Evolutionary conservation across 2,113 vertebrate genomes (phyloP).

Genomic region (Casuarius casuarius): DNA sequence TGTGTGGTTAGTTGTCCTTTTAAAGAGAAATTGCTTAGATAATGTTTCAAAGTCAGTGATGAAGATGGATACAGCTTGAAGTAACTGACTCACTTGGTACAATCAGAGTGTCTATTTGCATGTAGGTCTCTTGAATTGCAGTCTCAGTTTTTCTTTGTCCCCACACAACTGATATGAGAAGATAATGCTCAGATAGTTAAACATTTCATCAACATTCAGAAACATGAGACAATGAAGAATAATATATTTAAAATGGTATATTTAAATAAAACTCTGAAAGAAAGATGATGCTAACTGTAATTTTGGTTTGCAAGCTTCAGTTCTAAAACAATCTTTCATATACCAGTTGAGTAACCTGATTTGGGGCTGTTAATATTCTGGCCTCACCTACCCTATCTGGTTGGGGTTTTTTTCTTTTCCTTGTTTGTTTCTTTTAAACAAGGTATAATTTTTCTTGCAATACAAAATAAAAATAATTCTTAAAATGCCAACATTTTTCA

Average conservation of each 20-base stretch:
- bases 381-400: background rate
- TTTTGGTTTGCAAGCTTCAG: background rate
- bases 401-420: background rate
- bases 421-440: background rate
- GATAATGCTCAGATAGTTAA: background rate
- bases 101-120: background rate
- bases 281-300: background rate
- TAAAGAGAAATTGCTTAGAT: background rate
- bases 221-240: background rate
- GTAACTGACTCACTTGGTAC: background rate
- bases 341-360: background rate
- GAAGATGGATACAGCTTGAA: background rate
- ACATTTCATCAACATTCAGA: background rate
- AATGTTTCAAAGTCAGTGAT: background rate
- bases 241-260: background rate
- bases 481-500: background rate
- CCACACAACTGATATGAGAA: background rate
- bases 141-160: background rate
- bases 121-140: background rate
- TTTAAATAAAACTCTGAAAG: background rate
- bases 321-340: background rate
- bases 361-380: background rate
- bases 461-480: background rate
- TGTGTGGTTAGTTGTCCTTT: background rate
- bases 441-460: background rate